Conservation (phyloP, 2,797 vertebrate species). For the Sylvilagus floridanus region DNA sequence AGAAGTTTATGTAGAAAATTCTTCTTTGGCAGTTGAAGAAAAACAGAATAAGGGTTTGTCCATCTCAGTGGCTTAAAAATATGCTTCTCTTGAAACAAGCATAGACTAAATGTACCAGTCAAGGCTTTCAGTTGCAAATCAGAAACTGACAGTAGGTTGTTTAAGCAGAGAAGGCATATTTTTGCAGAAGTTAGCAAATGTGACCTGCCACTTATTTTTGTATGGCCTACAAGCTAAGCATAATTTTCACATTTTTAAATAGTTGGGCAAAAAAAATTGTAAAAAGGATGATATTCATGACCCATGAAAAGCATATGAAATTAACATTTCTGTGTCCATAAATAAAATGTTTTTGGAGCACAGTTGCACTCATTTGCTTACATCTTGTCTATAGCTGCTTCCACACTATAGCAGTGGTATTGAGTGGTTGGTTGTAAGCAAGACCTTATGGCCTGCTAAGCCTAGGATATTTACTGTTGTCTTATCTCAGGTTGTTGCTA, state of each 20-base stretch:
- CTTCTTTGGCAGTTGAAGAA: constrained; percentile 76
- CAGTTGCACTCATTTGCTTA: background rate
- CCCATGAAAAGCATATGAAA: constrained; percentile 10
- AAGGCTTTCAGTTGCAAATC: constrained; percentile 40
- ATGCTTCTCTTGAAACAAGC: constrained; percentile 58
- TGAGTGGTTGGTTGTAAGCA: background rate
- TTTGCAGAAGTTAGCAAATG: constrained; percentile 53
- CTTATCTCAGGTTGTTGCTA: background rate
- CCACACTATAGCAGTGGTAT: background rate
- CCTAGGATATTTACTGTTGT: constrained; percentile 35
- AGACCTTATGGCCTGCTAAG: background rate
- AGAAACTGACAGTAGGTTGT: constrained; percentile 25
- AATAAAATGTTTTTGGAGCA: background rate
- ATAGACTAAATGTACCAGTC: constrained; percentile 23
- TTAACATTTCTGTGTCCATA: constrained; percentile 4
- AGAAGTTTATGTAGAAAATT: constrained; percentile 77
- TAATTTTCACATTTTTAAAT: constrained; percentile 36
- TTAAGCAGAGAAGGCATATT: constrained; percentile 36
- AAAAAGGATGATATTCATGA: background rate
- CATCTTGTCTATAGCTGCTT: background rate
- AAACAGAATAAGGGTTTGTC: constrained; percentile 72
- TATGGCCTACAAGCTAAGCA: constrained; percentile 11
- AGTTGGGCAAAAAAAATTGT: background rate
- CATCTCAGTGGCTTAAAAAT: constrained; percentile 55
- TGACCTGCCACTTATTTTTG: constrained; percentile 1